phyloP scores from a whole-genome alignment of 1,140 invertebrate genomes.

The Daktulosphaira vitifoliae region DNA sequence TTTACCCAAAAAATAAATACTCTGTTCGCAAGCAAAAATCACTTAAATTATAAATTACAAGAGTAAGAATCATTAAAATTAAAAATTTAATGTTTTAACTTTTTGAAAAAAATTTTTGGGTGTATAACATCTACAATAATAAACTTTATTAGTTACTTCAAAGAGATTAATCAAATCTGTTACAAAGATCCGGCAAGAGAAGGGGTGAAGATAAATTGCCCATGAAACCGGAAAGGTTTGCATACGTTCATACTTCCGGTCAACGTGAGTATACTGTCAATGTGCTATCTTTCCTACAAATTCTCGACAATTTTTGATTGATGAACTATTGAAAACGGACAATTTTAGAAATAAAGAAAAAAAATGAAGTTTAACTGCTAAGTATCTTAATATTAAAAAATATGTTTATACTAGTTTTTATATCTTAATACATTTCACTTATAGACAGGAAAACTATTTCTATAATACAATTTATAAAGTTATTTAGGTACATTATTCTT shows the following conservation, averaged over 20 bases:
- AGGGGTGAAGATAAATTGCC: conserved; percentile 20
- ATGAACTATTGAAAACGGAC: background rate
- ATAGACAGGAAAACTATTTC: too few relatives aligned
- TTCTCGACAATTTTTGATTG: conserved; percentile 9
- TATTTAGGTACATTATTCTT: too few relatives aligned
- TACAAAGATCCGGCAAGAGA: background rate
- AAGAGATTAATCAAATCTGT: conserved; percentile 23
- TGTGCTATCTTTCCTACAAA: background rate
- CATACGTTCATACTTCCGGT: conserved; percentile 1
- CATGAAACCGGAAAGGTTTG: conserved; percentile 31
- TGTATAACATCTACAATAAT: too few relatives aligned
- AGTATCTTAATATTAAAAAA: too few relatives aligned
- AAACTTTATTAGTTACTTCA: too few relatives aligned
- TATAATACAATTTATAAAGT: too few relatives aligned
- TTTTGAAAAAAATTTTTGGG: too few relatives aligned
- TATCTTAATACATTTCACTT: too few relatives aligned
- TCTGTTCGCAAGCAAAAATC: background rate
- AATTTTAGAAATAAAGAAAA: background rate
- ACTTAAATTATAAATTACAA: background rate
- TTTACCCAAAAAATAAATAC: too few relatives aligned
- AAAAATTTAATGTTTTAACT: too few relatives aligned
- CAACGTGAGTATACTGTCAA: conserved; percentile 1
- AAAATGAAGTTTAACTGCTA: too few relatives aligned
- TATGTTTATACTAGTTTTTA: too few relatives aligned
- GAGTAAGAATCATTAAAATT: background rate